These are phyloP conservation scores for Vultur gryphus DNA, from an alignment of 2,797 vertebrate species.

Conservation along the genomic window DNA sequence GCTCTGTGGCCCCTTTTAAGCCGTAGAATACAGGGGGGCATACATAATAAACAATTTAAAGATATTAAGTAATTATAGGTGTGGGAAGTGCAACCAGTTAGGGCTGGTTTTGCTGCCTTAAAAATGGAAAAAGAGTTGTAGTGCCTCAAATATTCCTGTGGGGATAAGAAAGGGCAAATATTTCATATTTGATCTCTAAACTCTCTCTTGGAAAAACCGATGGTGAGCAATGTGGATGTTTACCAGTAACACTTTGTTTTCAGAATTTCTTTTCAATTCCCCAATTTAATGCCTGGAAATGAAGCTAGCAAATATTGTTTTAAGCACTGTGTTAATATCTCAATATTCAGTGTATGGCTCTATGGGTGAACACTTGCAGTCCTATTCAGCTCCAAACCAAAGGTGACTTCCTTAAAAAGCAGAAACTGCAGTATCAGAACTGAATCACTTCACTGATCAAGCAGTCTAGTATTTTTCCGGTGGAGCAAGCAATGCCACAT, in stretches of 20 bases:
- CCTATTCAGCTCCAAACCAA: neutral
- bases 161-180: neutral
- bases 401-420: neutral
- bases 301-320: neutral
- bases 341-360: accelerated
- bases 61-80: neutral
- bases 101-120: neutral
- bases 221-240: neutral
- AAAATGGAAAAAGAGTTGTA: neutral
- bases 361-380: neutral
- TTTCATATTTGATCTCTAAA: neutral
- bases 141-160: neutral
- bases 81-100: neutral
- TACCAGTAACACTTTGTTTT: neutral
- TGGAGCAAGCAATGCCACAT: neutral
- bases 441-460: neutral
- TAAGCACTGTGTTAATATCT: neutral
- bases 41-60: neutral
- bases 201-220: neutral
- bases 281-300: neutral
- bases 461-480: neutral
- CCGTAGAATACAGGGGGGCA: neutral
- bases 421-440: neutral
- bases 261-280: neutral
- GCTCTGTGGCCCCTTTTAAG: neutral